Evolutionary conservation across 2,888 invertebrate genomes (phyloP).

Genomic region (Odontomyia ornata): DNA sequence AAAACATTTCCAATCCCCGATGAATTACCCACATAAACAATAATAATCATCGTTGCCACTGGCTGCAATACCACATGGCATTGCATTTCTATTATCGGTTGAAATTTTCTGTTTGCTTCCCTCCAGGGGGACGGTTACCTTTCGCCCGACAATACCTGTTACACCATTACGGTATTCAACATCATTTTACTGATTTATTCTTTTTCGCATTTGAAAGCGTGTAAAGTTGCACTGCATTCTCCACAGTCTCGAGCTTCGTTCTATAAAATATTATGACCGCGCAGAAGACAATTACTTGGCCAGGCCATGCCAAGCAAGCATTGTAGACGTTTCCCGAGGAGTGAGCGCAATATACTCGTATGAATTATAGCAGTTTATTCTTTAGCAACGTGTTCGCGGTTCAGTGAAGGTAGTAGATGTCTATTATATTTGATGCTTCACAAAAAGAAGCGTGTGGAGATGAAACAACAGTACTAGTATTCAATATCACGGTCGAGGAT

Average conservation of each 20-base stretch:
- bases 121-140: slow-evolving; percentile 12
- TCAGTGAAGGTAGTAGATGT: too few relatives aligned
- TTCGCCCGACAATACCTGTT: slow-evolving; percentile 32
- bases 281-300: slow-evolving; percentile 1
- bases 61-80: neutral
- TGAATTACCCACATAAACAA: neutral
- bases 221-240: neutral
- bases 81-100: neutral
- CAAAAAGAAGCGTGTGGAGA: neutral
- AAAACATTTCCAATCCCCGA: too few relatives aligned
- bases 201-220: slow-evolving; percentile 1
- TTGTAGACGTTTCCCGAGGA: neutral
- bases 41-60: neutral
- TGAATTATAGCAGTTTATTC: neutral
- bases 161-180: slow-evolving; percentile 11
- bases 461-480: neutral
- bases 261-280: slow-evolving; percentile 29
- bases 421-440: too few relatives aligned
- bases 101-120: neutral
- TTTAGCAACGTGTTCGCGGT: too few relatives aligned
- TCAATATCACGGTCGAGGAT: neutral
- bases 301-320: neutral
- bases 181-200: slow-evolving; percentile 31
- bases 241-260: neutral
- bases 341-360: too few relatives aligned